A percentile compares a stretch with the other conserved stretches of the same genome.
Conservation (phyloP, 1,140 invertebrate genomes). For the Drosophila rhopaloa region DNA sequence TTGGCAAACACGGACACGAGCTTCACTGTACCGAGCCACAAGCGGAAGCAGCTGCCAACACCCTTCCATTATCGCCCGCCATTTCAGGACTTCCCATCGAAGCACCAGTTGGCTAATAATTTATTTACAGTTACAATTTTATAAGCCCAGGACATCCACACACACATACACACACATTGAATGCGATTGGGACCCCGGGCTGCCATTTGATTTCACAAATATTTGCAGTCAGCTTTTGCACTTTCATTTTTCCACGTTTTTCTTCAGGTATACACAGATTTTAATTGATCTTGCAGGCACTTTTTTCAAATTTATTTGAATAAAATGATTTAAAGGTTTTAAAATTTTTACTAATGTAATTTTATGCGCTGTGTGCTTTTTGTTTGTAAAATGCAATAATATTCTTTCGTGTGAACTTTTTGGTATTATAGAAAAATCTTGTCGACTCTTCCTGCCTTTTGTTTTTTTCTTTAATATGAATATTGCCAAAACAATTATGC, state of each 20-base stretch:
- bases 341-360: too few species aligned
- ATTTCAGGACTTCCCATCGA: conserved; percentile 7
- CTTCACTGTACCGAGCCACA: conserved; percentile 32
- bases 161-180: conserved; percentile 2
- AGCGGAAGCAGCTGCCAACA: conserved; percentile 51
- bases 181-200: conserved; percentile 24
- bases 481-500: too few species aligned
- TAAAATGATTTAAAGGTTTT: background rate
- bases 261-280: background rate
- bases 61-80: conserved; percentile 12
- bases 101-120: conserved; percentile 64
- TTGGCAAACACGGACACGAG: conserved; percentile 56
- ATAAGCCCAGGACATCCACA: conserved; percentile 46
- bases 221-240: conserved; percentile 53
- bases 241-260: conserved; percentile 13
- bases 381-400: too few species aligned
- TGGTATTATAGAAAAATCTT: too few species aligned
- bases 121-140: conserved; percentile 81
- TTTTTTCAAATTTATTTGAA: background rate
- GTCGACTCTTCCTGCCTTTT: too few species aligned
- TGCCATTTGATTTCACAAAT: conserved; percentile 75
- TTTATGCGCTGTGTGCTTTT: too few species aligned
- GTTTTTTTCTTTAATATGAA: too few species aligned
- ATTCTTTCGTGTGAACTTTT: too few species aligned
- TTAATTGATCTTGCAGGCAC: background rate